Conservation (phyloP, 2,888 invertebrate genomes). For the Eutolmus rufibarbis region DNA sequence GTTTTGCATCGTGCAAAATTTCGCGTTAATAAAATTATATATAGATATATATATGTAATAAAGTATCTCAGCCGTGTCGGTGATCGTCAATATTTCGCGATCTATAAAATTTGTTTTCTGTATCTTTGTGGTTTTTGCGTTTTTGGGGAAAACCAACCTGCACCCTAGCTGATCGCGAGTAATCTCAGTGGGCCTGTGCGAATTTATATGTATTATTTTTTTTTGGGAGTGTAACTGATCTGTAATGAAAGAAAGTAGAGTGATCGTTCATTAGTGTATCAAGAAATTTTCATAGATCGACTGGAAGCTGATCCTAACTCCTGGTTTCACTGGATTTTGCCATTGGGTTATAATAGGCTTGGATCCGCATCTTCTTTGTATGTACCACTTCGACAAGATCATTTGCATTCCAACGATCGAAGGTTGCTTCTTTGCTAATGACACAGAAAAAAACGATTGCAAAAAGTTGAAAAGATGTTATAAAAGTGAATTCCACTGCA, state of each 20-base stretch:
- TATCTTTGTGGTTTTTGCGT: neutral
- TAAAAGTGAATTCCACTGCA: neutral
- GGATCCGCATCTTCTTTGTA: constrained; percentile 1
- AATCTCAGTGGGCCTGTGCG: neutral
- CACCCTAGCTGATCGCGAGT: neutral
- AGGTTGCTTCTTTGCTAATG: constrained; percentile 24
- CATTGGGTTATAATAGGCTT: neutral
- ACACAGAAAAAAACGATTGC: neutral
- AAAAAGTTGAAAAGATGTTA: neutral
- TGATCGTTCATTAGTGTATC: neutral
- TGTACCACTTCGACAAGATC: neutral
- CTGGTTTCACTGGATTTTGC: neutral
- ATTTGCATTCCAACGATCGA: constrained; percentile 26
- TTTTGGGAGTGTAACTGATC: neutral
- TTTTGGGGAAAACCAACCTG: neutral
- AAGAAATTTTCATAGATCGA: neutral
- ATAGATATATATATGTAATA: neutral
- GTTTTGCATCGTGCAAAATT: constrained; percentile 25
- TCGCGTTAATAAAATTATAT: neutral
- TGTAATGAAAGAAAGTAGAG: neutral
- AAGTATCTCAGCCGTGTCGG: neutral
- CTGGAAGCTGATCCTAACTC: neutral
- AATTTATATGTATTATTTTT: neutral
- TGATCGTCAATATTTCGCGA: neutral
- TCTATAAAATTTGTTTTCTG: neutral